Conservation (phyloP, 92 coral and sea anemone species). For the Pocillopora meandrina region DNA sequence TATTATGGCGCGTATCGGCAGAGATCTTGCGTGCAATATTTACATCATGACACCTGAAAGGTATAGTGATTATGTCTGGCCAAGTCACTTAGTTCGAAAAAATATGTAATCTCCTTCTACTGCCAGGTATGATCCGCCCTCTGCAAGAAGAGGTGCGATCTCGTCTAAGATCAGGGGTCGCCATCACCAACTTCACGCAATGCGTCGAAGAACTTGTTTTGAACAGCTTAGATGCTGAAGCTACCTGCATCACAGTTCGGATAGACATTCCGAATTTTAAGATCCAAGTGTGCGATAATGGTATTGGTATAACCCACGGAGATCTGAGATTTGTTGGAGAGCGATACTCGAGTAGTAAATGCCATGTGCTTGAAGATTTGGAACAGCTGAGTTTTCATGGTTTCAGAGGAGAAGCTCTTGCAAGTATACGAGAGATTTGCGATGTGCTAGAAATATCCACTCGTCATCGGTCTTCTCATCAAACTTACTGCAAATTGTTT, state of each 20-base stretch:
- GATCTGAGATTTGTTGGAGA: slow-evolving; percentile 79
- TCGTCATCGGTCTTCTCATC: slow-evolving; percentile 80
- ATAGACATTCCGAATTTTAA: slow-evolving; percentile 80
- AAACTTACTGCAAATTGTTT: slow-evolving; percentile 85
- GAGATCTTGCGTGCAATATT: background rate
- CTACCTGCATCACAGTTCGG: slow-evolving; percentile 81
- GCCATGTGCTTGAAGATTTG: slow-evolving; percentile 79
- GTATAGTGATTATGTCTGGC: background rate
- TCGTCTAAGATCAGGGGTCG: slow-evolving; percentile 87
- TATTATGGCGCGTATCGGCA: slow-evolving; percentile 25
- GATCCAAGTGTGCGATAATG: slow-evolving; percentile 87
- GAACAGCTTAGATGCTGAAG: slow-evolving; percentile 92
- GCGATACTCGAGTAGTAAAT: slow-evolving; percentile 90
- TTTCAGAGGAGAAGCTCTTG: slow-evolving; percentile 94
- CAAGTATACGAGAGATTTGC: slow-evolving; percentile 84
- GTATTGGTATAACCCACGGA: slow-evolving; percentile 69
- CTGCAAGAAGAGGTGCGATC: slow-evolving; percentile 82
- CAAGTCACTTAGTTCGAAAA: background rate
- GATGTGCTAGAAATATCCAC: slow-evolving; percentile 85
- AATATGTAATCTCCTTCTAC: background rate
- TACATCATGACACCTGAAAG: background rate
- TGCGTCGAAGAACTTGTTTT: slow-evolving; percentile 93
- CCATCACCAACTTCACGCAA: slow-evolving; percentile 86
- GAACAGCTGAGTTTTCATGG: slow-evolving; percentile 72
- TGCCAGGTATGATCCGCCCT: slow-evolving; percentile 75